A percentile compares a stretch with the other conserved stretches of the same genome.
Evolutionary conservation across 2,888 invertebrate species (phyloP).

Genomic region (Rutpela maculata): DNA sequence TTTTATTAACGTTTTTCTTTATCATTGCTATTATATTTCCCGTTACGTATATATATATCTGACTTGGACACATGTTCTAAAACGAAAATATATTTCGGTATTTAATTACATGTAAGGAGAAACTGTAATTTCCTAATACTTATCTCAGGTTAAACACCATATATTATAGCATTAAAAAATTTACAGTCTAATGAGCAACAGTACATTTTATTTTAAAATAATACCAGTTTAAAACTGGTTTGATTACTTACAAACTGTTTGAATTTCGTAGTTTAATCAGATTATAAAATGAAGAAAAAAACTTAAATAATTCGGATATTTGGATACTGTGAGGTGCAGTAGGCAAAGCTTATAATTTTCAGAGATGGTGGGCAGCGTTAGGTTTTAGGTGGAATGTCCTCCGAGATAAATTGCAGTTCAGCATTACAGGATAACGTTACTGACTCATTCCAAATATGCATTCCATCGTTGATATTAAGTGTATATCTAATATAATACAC

Average conservation of each 20-base stretch:
- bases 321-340: slow-evolving; percentile 47
- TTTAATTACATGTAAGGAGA: slow-evolving; percentile 54
- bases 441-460: not conserved
- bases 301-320: slow-evolving; percentile 58
- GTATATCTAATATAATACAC: not conserved
- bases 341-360: slow-evolving; percentile 41
- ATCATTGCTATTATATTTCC: not conserved
- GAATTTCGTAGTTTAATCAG: slow-evolving; percentile 59
- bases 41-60: not conserved
- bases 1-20: slow-evolving; percentile 3
- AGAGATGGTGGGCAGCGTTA: slow-evolving; percentile 12
- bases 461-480: not conserved
- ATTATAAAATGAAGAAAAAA: slow-evolving; percentile 56
- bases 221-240: slow-evolving; percentile 62
- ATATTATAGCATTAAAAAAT: slow-evolving; percentile 58
- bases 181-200: slow-evolving; percentile 58
- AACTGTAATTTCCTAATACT: slow-evolving; percentile 52
- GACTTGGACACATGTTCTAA: not conserved
- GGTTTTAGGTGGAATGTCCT: slow-evolving; percentile 15
- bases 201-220: slow-evolving; percentile 58
- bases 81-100: slow-evolving; percentile 33
- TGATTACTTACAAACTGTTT: slow-evolving; percentile 57
- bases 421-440: not conserved
- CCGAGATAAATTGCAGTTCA: slow-evolving; percentile 14
- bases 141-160: slow-evolving; percentile 44